Conservation (phyloP, 2,797 vertebrate genomes). For the Brachyalestes nurse region DNA sequence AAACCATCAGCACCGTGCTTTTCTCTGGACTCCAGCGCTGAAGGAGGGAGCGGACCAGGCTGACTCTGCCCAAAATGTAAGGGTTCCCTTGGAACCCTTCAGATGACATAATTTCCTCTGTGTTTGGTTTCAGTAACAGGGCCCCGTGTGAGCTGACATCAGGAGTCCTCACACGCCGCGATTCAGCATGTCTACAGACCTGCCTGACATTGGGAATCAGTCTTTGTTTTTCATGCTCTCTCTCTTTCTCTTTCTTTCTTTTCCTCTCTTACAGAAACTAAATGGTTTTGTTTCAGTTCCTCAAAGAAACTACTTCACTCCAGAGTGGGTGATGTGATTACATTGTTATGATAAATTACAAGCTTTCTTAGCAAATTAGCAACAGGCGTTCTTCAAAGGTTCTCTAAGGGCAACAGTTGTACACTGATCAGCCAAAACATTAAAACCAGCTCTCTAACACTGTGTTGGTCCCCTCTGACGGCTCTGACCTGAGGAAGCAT, state of each 20-base stretch:
- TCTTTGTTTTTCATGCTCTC: conserved; percentile 4
- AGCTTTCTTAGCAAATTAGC: too few species aligned
- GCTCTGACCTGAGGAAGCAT: too few species aligned
- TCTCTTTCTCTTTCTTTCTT: background rate
- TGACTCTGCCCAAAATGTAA: conserved; percentile 24
- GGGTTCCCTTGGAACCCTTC: conserved; percentile 36
- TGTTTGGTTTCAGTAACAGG: conserved; percentile 55
- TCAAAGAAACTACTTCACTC: background rate
- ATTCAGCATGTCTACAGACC: conserved; percentile 46
- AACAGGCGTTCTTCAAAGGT: too few species aligned
- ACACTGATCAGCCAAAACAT: too few species aligned
- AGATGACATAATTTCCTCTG: conserved; percentile 53
- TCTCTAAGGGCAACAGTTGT: too few species aligned
- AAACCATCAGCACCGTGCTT: conserved; percentile 40
- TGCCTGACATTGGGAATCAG: conserved; percentile 33
- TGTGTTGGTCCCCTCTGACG: too few species aligned
- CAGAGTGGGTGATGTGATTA: background rate
- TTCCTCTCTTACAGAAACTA: background rate
- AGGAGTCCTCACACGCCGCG: conserved; percentile 35
- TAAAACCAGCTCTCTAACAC: too few species aligned
- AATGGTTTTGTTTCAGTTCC: background rate
- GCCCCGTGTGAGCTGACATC: conserved; percentile 41
- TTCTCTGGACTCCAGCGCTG: conserved; percentile 38
- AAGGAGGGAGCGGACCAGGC: conserved; percentile 5
- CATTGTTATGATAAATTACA: background rate